Base-by-base conservation (phyloP, 2,797 vertebrate species). In the Anguilla pacifica region DNA sequence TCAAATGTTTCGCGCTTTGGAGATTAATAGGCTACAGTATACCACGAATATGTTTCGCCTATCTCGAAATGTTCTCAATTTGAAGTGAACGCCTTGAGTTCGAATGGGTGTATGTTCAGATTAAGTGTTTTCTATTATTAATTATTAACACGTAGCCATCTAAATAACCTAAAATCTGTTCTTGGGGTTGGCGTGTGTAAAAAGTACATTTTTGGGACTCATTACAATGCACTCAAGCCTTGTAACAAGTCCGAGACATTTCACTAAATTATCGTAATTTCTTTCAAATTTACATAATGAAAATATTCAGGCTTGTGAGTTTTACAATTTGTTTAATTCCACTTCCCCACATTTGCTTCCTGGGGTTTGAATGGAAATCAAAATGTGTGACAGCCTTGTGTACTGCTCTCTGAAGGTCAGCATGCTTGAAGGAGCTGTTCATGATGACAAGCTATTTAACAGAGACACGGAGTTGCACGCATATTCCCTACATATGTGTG, bases 241-340 rank as follows among this genome's bases (percentile, higher is more conserved):
- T 17, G 74, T 39, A 74, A 35, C 35, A 79, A 79, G 35, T 46
- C 70, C 31, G 13, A 31, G 31, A 17, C 28, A 31, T 35, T 35
- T 39, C 31, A 39, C 74, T 31, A 67, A 83, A 81, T 61, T 49
- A 46, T 86, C 17, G 57, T 53, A 13, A 88, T 79, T 88, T 85
- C 77, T 87, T 87, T 87, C 11, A 53, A 10, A 87, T 83, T 83
- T 64, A 67, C 87, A 79, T 85, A 77, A 85, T 88, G 39, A 22
- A 88, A 88, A 88, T 79, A 35, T 77, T 9, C 67, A 4, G 67
- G 46, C 83, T 22, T 79, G 87, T 85, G 83, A 88, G 85, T 85
- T 88, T 61, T 85, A 70, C 59, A 46, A 51, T 88, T 85, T 84
- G 81, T 85, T 88, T 79, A 77, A 79, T 51, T 82, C 9, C n/a